Base-by-base conservation (phyloP, 2,797 vertebrate genomes). In the Coreius guichenoti region DNA sequence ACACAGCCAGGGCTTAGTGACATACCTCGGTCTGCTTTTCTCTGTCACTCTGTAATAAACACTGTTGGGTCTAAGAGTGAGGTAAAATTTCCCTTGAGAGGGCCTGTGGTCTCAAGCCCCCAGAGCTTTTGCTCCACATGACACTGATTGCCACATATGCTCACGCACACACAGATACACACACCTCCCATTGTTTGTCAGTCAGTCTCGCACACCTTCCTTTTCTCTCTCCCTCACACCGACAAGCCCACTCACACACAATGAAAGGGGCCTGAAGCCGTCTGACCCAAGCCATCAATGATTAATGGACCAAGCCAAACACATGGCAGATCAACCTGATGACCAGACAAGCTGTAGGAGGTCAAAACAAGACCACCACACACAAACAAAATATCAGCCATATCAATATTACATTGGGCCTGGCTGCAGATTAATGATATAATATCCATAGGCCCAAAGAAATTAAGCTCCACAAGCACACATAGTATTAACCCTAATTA, bases 261-360 rank as follows among this genome's bases (percentile, higher is more conserved):
- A 49, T 79, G 85, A 86, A 70, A 70, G 12, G 26, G 58, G 82
- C 65, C 81, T 82, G 77, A 80, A 81, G 77, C 83, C 54, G 63
- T 58, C 88, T 87, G 87, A 89, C 89, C 88, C 89, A 86, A 91
- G 87, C 92, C 91, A 91, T 95, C 88, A 94, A 94, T 94, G 92
- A 95, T 95, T 94, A 94, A 94, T 95, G 91, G 91, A 91, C 92
- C 92, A 95, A 94, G 92, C 94, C 93, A 93, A 93, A 93, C 80
- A 76, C 58, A 56, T 83, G 65, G 90, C 88, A 82, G 92, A 90
- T 92, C 92, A 93, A 91, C 90, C 89, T 88, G 87, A 80, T 73
- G 88, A 63, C 88, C 82, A 79, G 86, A 89, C 88, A 85, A 80
- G 91, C 87, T 93, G 90, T 92, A 87, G 80, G 87, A 73, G 43